Evolutionary conservation across 2,888 invertebrate species (phyloP), one percentile per base, ranked within the genome.

Genomic region (Clivina fossor): DNA sequence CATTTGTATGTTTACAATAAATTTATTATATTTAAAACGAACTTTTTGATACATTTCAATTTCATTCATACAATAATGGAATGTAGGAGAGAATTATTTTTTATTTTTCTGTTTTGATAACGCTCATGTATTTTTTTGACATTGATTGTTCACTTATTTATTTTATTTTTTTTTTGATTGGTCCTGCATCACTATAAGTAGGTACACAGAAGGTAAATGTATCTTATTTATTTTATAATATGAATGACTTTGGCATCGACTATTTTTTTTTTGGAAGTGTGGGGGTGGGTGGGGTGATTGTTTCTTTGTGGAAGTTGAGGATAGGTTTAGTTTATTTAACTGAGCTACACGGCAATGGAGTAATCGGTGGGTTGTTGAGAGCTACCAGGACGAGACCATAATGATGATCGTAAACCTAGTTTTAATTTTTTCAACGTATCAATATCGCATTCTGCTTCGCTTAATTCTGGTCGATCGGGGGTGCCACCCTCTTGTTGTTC

Each of bases 341-440:
- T 55, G 55, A 55, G 68, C 80, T 82, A 86, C 71, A 86, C 86
- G 62, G 86, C 85, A 74, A 86, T 86, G 58, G 86, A 86, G 70
- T 86, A 86, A 74, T 86, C 86, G 63, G 85, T 83, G 65, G 84
- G 82, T 64, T 83, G 82, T 65, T 78, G 79, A 60, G 77, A 74
- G 63, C 79, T 76, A 64, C 78, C 78, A 63, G 84, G 84, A 61
- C 84, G 76, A 24, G 86, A 84, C 86, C 86, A 86, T 19, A 86
- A 74, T 56, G 85, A 83, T 56, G 85, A 85, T 58, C 84, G 76
- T 67, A 85, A 76, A 24, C 86, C 85, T 62, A 86, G 74, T 71
- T 86, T 86, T 60, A 86, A 74, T 69, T 86, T 86, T 72, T 86
- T 86, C 64, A 86, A 72, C 56, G 85, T 84, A 68, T 86, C 86